These are phyloP conservation scores for Drosophila suzukii DNA, from an alignment of 1,140 invertebrate species.

Conservation along the genomic window DNA sequence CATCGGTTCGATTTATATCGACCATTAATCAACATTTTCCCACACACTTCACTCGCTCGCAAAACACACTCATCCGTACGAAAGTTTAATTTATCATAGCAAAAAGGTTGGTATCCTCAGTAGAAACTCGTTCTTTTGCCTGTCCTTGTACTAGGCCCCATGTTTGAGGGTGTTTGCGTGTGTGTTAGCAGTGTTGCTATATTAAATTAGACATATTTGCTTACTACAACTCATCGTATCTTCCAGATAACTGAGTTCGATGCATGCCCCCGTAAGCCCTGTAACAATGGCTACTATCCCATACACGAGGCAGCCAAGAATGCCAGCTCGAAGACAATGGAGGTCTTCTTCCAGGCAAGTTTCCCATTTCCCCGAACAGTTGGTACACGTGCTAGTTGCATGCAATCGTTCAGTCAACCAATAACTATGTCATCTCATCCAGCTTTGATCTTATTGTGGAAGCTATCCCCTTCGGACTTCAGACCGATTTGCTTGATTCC, in stretches of 20 bases:
- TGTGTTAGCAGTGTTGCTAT: constrained; percentile 11
- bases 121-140: constrained; percentile 39
- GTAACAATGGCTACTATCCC: constrained; percentile 94
- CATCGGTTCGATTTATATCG: constrained; percentile 35
- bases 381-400: constrained; percentile 7
- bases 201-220: constrained; percentile 17
- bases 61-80: constrained; percentile 19
- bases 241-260: constrained; percentile 90
- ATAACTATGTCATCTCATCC: constrained; percentile 36
- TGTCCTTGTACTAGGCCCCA: constrained; percentile 35
- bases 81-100: constrained; percentile 63
- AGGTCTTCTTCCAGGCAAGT: constrained; percentile 88
- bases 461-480: constrained; percentile 22
- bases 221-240: constrained; percentile 57
- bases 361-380: not conserved
- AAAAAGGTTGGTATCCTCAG: constrained; percentile 62
- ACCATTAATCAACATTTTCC: constrained; percentile 61
- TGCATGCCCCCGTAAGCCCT: constrained; percentile 89
- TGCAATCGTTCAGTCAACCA: constrained; percentile 5
- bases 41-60: constrained; percentile 2
- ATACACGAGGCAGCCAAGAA: constrained; percentile 95
- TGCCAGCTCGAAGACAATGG: constrained; percentile 92
- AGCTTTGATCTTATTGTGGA: constrained; percentile 36
- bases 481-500: constrained; percentile 29
- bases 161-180: constrained; percentile 1